Conservation (phyloP, 2,113 vertebrate species). For the Salvator merianae region DNA sequence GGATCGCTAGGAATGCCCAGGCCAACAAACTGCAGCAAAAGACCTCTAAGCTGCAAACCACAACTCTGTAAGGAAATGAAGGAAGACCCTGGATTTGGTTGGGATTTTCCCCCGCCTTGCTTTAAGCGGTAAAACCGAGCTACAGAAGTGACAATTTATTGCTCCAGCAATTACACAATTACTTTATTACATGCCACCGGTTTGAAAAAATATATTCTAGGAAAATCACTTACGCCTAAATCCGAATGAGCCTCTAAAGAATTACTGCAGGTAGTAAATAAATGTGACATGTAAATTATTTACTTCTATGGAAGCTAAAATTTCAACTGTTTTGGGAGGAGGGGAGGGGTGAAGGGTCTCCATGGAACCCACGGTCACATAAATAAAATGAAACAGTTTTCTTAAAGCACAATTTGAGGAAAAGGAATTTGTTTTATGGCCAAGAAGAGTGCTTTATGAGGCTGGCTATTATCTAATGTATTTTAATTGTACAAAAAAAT, state of each 20-base stretch:
- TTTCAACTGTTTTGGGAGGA: not conserved
- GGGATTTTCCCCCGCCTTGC: not conserved
- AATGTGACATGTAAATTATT: slow-evolving; percentile 38
- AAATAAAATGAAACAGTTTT: not conserved
- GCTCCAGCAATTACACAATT: slow-evolving; percentile 58
- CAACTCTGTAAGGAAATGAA: slow-evolving; percentile 30
- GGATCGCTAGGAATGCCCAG: slow-evolving; percentile 27
- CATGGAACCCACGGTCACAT: not conserved
- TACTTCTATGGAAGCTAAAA: slow-evolving; percentile 14
- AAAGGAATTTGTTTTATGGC: not conserved
- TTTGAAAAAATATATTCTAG: slow-evolving; percentile 46
- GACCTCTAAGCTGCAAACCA: slow-evolving; percentile 52
- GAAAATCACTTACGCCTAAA: slow-evolving; percentile 45
- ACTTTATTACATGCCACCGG: slow-evolving; percentile 58
- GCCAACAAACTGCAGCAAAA: slow-evolving; percentile 23
- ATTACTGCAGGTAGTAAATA: slow-evolving; percentile 50
- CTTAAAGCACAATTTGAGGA: not conserved
- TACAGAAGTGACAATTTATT: slow-evolving; percentile 59
- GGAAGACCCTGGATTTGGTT: not conserved
- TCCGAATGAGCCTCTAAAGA: slow-evolving; percentile 32
- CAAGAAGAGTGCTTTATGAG: not conserved
- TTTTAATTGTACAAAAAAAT: not conserved
- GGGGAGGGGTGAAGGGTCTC: not conserved
- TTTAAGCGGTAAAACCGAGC: slow-evolving; percentile 43
- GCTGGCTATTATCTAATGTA: not conserved